phyloP scores from a whole-genome alignment of 2,113 vertebrate species.

The Ailurus styani region DNA sequence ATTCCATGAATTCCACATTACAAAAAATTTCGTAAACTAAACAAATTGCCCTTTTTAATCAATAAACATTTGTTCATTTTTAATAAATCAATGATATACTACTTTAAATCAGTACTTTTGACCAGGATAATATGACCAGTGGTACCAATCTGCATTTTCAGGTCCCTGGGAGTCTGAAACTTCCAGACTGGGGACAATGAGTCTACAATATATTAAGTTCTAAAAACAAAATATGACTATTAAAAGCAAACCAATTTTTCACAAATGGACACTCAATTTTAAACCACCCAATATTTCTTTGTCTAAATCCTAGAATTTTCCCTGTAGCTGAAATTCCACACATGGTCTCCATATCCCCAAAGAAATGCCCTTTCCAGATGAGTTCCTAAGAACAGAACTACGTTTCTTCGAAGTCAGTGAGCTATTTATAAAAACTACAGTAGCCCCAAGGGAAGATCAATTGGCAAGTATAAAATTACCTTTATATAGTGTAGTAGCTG shows the following conservation, averaged over 20 bases:
- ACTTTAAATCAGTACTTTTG: background rate
- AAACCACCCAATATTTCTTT: constrained; percentile 72
- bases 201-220: constrained; percentile 8
- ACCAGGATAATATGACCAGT: background rate
- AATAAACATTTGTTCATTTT: constrained; percentile 16
- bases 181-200: background rate
- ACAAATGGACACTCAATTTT: constrained; percentile 58
- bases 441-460: constrained; percentile 64
- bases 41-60: background rate
- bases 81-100: constrained; percentile 20
- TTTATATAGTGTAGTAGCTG: constrained; percentile 52
- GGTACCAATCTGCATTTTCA: background rate
- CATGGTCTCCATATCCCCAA: constrained; percentile 76
- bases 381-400: constrained; percentile 79
- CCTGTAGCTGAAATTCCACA: constrained; percentile 79
- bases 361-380: constrained; percentile 81
- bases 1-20: background rate
- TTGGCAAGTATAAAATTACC: constrained; percentile 70
- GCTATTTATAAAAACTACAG: constrained; percentile 78
- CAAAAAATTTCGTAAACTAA: constrained; percentile 22
- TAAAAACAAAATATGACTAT: constrained; percentile 43
- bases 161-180: background rate
- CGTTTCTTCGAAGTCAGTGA: constrained; percentile 74
- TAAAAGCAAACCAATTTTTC: constrained; percentile 58
- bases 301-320: constrained; percentile 72